A percentile compares a stretch with the other conserved stretches of the same genome.
phyloP scores from a whole-genome alignment of 2,797 vertebrate genomes.

The Eupleurogrammus muticus region DNA sequence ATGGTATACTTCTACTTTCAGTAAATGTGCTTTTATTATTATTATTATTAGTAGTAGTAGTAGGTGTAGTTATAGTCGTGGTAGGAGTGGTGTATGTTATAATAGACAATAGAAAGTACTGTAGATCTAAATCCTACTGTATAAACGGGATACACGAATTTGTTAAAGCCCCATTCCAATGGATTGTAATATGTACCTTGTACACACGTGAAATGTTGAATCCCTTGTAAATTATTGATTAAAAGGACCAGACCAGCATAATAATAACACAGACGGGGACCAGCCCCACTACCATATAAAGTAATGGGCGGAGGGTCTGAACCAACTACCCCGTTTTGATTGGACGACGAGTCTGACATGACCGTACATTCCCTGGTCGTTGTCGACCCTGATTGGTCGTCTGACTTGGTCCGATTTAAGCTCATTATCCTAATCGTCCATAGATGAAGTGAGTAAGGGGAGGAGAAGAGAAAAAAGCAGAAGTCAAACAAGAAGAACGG shows the following conservation, averaged over 20 bases:
- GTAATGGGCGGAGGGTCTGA: slow-evolving; percentile 66
- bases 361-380: slow-evolving; percentile 53
- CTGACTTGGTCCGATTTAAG: slow-evolving; percentile 83
- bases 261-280: slow-evolving; percentile 16
- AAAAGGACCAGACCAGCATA: neutral
- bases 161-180: slow-evolving; percentile 39
- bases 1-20: too few relatives aligned
- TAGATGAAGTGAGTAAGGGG: slow-evolving; percentile 55
- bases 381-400: slow-evolving; percentile 73
- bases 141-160: slow-evolving; percentile 3
- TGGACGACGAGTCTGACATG: slow-evolving; percentile 79
- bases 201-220: slow-evolving; percentile 17
- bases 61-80: too few relatives aligned
- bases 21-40: neutral
- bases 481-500: slow-evolving; percentile 55
- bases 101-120: neutral
- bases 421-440: slow-evolving; percentile 83
- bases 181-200: neutral
- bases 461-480: slow-evolving; percentile 21
- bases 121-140: too few relatives aligned
- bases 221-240: slow-evolving; percentile 36
- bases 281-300: slow-evolving; percentile 64
- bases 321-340: slow-evolving; percentile 61
- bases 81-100: too few relatives aligned
- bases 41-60: too few relatives aligned